phyloP scores from a whole-genome alignment of 2,888 invertebrate species.

The Lasioglossum zephyrum region DNA sequence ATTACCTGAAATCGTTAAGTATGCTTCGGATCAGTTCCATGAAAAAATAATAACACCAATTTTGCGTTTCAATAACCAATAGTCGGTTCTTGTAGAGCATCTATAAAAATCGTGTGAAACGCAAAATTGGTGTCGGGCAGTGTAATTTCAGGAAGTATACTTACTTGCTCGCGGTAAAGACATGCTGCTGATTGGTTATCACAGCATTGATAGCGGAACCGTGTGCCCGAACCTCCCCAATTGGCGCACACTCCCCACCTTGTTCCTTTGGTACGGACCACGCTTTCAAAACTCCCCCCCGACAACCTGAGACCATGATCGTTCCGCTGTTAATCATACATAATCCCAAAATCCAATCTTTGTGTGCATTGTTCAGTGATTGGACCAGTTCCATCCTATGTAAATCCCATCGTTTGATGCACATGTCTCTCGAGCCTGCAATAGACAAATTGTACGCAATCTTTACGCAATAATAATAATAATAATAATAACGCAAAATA shows the following conservation, averaged over 20 bases:
- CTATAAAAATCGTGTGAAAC: background rate
- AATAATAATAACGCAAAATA: too few species aligned
- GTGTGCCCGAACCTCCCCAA: conserved; percentile 90
- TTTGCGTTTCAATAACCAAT: background rate
- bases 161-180: conserved; percentile 94
- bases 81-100: background rate
- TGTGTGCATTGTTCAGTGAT: conserved; percentile 93
- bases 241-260: conserved; percentile 87
- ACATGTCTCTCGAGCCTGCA: conserved; percentile 91
- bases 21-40: conserved; percentile 56
- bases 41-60: background rate
- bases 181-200: conserved; percentile 87
- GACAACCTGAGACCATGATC: conserved; percentile 90
- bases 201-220: conserved; percentile 89
- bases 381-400: conserved; percentile 86
- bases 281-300: conserved; percentile 90
- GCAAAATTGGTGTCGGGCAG: background rate
- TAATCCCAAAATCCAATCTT: conserved; percentile 94
- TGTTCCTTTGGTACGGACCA: conserved; percentile 87
- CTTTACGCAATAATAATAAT: too few species aligned
- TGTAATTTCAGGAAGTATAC: conserved; percentile 78
- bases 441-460: background rate
- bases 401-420: conserved; percentile 94
- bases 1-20: conserved; percentile 12
- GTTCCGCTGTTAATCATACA: conserved; percentile 85